Evolutionary conservation across 2,888 invertebrate species (phyloP), one percentile per base, ranked within the genome.

Genomic region (Lampropteryx suffumata): DNA sequence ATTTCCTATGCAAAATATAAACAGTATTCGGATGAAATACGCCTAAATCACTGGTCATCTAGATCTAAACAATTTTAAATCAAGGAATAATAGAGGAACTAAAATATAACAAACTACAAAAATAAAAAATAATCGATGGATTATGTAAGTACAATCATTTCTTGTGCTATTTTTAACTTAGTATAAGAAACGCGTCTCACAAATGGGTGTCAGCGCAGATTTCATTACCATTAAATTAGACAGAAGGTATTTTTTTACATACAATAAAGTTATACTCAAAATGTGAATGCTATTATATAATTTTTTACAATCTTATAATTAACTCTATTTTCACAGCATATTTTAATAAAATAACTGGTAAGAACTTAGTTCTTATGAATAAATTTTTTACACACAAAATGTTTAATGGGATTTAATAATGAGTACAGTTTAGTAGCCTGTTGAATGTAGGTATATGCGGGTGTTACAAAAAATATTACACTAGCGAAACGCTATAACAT

Each of bases 1-100:
- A 64, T 64, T 67, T 64, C 64, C 65, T 64, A 81, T 77, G 79
- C 80, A 74, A 80, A 79, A 80, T 80, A 79, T 79, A 79, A 79
- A 77, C 51, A 51, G 59, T 64, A 71, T 66, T 58, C 54, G 29
- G 64, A 69, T 61, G 10, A 63, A 61, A 56, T 64, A 67, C 55
- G 64, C 61, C 64, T 68, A 67, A 63, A 54, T 58, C 60, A 65
- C 63, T 61, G 60, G 60, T 57, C 65, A 36, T 5, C 43, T 57
- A 53, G n/a, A 12, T 13, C 6, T 32, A 24, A 17, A 12, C 17
- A 45, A 35, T 44, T 55, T 47, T 53, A 44, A 53, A 29, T 36
- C 26, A 45, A 33, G 43, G 42, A 56, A 3, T 45, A 55, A 59
- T 42, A 60, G 26, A 50, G 62, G 45, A 51, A 50, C 41, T 45